Percentiles rank a stretch among this genome's conserved stretches.
Evolutionary conservation across 1,140 invertebrate genomes (phyloP).

Genomic region (Cryptotermes secundus): DNA sequence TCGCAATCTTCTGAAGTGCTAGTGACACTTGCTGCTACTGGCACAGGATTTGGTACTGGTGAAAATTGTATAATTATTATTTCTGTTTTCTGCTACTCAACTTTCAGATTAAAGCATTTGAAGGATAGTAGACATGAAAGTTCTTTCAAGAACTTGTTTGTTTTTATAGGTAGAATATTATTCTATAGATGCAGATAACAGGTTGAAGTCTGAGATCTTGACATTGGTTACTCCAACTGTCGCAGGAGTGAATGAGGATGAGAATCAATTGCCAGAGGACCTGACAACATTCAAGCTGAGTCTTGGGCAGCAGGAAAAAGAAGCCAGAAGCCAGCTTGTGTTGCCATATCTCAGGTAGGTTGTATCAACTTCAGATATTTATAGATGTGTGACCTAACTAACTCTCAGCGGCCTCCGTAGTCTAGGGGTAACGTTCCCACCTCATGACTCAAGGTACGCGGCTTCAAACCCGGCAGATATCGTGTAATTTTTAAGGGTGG

Average conservation of each 20-base stretch:
- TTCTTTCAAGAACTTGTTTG: not conserved
- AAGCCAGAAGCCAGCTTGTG: slow-evolving; percentile 54
- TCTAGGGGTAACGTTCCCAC: no score
- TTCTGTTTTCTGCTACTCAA: no score
- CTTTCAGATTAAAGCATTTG: no score
- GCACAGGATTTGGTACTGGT: no score
- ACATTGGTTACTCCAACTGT: not conserved
- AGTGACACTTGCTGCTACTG: no score
- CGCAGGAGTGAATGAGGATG: not conserved
- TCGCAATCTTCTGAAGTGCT: no score
- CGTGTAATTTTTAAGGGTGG: no score
- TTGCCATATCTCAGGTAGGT: slow-evolving; percentile 54
- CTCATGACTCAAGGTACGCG: no score
- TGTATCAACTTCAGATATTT: slow-evolving; percentile 35
- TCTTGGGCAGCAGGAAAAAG: slow-evolving; percentile 54
- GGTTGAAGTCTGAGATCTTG: not conserved
- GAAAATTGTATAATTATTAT: no score
- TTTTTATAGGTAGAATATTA: not conserved
- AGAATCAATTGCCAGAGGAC: slow-evolving; percentile 46
- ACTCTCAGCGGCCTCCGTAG: no score
- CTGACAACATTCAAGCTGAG: slow-evolving; percentile 60
- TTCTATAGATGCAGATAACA: not conserved
- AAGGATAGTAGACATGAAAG: not conserved
- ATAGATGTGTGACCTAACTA: no score
- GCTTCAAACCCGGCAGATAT: no score